These are phyloP conservation scores for Fundulus diaphanus DNA, from an alignment of 2,797 vertebrate genomes.

Conservation along the genomic window DNA sequence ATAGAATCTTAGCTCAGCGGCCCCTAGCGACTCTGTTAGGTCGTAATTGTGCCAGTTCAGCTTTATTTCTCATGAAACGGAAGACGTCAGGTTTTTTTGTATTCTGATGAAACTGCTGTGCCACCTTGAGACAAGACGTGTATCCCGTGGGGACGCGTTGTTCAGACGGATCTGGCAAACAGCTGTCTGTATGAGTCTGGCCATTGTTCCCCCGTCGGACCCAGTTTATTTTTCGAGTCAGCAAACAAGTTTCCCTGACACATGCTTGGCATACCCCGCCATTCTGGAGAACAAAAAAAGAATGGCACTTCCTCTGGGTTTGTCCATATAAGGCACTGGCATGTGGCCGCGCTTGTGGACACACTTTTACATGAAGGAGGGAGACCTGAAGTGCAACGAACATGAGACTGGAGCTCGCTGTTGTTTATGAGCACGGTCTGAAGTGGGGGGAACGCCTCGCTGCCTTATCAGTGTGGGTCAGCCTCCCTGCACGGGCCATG, in stretches of 20 bases:
- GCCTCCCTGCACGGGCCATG: slow-evolving; percentile 11
- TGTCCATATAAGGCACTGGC: slow-evolving; percentile 51
- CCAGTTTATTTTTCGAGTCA: slow-evolving; percentile 43
- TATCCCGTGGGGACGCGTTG: slow-evolving; percentile 67
- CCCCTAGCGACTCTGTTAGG: slow-evolving; percentile 27
- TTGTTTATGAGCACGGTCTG: slow-evolving; percentile 42
- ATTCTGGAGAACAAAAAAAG: slow-evolving; percentile 29
- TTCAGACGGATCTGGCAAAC: slow-evolving; percentile 44
- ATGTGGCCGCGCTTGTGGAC: not conserved
- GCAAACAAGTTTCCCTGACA: slow-evolving; percentile 50
- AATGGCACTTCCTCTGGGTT: slow-evolving; percentile 37
- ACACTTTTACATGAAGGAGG: slow-evolving; percentile 12
- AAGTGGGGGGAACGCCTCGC: slow-evolving; percentile 49
- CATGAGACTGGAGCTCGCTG: slow-evolving; percentile 10
- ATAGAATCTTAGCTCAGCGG: slow-evolving; percentile 25
- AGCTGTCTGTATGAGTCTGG: slow-evolving; percentile 36
- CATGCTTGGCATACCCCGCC: slow-evolving; percentile 64
- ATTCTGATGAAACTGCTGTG: slow-evolving; percentile 45
- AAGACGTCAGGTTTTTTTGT: slow-evolving; percentile 45
- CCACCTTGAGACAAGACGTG: slow-evolving; percentile 55
- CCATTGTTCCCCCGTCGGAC: slow-evolving; percentile 47
- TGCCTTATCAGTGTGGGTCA: slow-evolving; percentile 64
- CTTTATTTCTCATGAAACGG: slow-evolving; percentile 18
- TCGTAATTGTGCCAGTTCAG: slow-evolving; percentile 68
- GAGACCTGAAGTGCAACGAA: not conserved